Evolutionary conservation across 1,140 invertebrate species (phyloP), one percentile per base, ranked within the genome.

Genomic region (Bombus cullumanus): DNA sequence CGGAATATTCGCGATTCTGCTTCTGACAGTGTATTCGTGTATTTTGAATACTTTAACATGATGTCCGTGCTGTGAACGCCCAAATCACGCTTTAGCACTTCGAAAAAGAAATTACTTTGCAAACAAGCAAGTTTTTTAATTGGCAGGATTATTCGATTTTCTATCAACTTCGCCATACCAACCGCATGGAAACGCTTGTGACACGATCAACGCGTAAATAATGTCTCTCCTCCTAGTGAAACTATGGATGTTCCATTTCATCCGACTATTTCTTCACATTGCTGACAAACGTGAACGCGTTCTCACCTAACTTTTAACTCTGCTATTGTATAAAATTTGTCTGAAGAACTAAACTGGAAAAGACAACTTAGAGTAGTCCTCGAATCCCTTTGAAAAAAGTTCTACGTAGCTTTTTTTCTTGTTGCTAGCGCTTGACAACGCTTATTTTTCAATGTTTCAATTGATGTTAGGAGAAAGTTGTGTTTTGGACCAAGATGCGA

Each of bases 181-280:
- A 31, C 18, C 18, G 31, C 22, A 2, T 34, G n/a, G 1, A 47
- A 53, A 57, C 31, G 43, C 73, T 25, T 3, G 69, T 12, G 28
- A 41, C 69, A 71, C 69, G 25, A 53, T n/a, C n/a, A 57, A 57
- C 73, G 43, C 4, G 80, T 13, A 53, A 80, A 71, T 39, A 34
- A 57, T 31, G 37, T 34, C 39, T 13, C n/a, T 5, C 1, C 53
- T 34, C 74, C 28, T 59, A 76, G 59, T 59, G 34, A n/a, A 76
- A 57, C 53, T 59, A 59, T 57, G 10, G 74, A 59, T 59, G 57
- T 59, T 76, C 53, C 25, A 28, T 62, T 62, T 28, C 25, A 28
- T 62, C 28, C 28, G 28, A 28, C 4, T n/a, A 12, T 28, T n/a
- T 25, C 43, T 34, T 74, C 43, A 12, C 43, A 22, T n/a, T 18